A percentile compares a stretch with the other conserved stretches of the same genome.
Evolutionary conservation across 2,888 invertebrate genomes (phyloP).

Genomic region (Temnothorax ravouxi): DNA sequence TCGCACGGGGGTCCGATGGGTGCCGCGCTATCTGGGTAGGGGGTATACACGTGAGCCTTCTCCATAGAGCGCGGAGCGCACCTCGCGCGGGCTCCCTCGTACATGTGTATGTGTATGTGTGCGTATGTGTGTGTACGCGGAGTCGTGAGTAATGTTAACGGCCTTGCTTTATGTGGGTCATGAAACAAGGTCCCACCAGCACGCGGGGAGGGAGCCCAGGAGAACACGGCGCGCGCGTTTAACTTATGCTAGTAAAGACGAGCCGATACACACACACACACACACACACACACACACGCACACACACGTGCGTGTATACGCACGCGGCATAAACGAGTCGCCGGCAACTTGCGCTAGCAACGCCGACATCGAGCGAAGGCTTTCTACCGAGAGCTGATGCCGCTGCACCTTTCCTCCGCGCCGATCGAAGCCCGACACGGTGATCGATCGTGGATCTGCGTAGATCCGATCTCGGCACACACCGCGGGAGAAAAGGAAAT

Average conservation of each 20-base stretch:
- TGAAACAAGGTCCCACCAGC: conserved; percentile 85
- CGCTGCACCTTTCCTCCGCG: conserved; percentile 48
- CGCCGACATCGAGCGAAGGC: conserved; percentile 27
- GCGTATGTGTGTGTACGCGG: conserved; percentile 60
- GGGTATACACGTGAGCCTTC: conserved; percentile 59
- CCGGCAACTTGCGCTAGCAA: conserved; percentile 46
- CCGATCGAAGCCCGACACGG: conserved; percentile 10
- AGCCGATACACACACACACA: conserved; percentile 14
- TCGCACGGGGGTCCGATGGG: conserved; percentile 41
- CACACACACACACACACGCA: no score
- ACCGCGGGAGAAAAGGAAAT: not conserved
- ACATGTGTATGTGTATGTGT: not conserved
- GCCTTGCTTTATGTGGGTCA: conserved; percentile 86
- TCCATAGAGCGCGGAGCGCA: conserved; percentile 73
- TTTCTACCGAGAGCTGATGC: conserved; percentile 37
- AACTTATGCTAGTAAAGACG: conserved; percentile 57
- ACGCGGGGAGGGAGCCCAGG: conserved; percentile 76
- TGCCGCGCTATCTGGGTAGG: conserved; percentile 32
- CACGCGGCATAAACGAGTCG: conserved; percentile 35
- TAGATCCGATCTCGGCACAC: conserved; percentile 6
- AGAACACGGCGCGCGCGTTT: conserved; percentile 66
- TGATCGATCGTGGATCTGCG: conserved; percentile 29
- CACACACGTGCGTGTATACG: not conserved
- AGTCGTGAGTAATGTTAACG: conserved; percentile 83
- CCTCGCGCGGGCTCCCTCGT: not conserved